phyloP scores from a whole-genome alignment of 1,140 invertebrate species.

The Anoplolepis gracilipes region DNA sequence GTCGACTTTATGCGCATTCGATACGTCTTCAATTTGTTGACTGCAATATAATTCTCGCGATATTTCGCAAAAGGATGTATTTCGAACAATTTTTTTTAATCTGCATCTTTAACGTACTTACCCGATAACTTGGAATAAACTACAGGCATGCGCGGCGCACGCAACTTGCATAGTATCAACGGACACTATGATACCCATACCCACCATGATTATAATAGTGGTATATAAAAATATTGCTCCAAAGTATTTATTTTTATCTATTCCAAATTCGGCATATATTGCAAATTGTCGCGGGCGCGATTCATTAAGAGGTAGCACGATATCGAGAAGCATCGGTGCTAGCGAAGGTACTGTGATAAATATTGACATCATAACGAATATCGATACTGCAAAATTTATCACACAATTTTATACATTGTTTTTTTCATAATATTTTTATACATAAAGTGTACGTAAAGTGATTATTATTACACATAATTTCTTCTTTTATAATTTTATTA shows the following conservation, averaged over 20 bases:
- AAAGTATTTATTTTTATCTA: conserved; percentile 29
- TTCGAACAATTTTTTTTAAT: too few relatives aligned
- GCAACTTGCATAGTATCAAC: conserved; percentile 28
- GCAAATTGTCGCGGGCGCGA: conserved; percentile 2
- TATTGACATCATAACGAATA: not conserved
- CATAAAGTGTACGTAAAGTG: not conserved
- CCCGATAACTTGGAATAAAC: conserved; percentile 27
- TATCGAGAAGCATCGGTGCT: conserved; percentile 26
- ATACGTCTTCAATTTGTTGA: conserved; percentile 8
- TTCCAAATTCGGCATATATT: not conserved
- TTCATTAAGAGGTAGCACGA: conserved; percentile 29
- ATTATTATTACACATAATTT: too few relatives aligned
- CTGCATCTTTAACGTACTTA: not conserved
- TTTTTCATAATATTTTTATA: not conserved
- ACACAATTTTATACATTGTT: not conserved
- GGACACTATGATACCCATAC: conserved; percentile 6
- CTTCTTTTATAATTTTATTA: too few relatives aligned
- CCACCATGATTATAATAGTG: not conserved
- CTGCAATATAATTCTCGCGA: not conserved
- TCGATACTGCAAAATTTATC: conserved; percentile 3
- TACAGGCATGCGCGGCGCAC: conserved; percentile 38
- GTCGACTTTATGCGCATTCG: not conserved
- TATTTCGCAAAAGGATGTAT: not conserved
- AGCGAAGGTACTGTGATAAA: conserved; percentile 26
- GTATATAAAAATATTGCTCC: not conserved